These are phyloP conservation scores for Parasteatoda lunata DNA, from an alignment of 2,888 invertebrate genomes.

Conservation along the genomic window DNA sequence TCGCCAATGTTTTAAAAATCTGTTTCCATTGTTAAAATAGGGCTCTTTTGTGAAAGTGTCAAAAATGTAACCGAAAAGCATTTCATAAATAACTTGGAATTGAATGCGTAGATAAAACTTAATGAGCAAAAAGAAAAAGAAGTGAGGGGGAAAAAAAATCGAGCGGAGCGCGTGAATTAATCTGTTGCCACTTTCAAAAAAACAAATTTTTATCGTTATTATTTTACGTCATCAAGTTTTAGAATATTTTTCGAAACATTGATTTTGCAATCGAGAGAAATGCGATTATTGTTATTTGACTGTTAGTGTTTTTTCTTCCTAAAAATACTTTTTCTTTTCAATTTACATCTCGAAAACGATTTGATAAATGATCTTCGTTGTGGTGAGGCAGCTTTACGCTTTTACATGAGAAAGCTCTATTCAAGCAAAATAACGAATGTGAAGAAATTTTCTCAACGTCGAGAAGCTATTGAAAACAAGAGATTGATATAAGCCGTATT, in stretches of 20 bases:
- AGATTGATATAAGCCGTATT: slow-evolving; percentile 67
- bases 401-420: slow-evolving; percentile 47
- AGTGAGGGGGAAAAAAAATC: not conserved
- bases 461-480: slow-evolving; percentile 64
- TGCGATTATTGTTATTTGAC: slow-evolving; percentile 59
- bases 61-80: slow-evolving; percentile 45
- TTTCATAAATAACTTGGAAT: slow-evolving; percentile 66
- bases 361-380: slow-evolving; percentile 66
- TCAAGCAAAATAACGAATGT: slow-evolving; percentile 67
- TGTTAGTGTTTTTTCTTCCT: slow-evolving; percentile 17
- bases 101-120: slow-evolving; percentile 61
- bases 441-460: slow-evolving; percentile 40
- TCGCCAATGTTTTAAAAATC: slow-evolving; percentile 65
- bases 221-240: slow-evolving; percentile 67
- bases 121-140: slow-evolving; percentile 20
- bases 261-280: slow-evolving; percentile 68
- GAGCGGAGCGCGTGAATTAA: slow-evolving; percentile 45
- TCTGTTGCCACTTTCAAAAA: slow-evolving; percentile 67
- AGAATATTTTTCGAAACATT: slow-evolving; percentile 68
- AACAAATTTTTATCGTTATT: slow-evolving; percentile 61
- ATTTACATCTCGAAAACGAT: slow-evolving; percentile 24
- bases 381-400: slow-evolving; percentile 13
- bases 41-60: slow-evolving; percentile 51
- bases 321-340: slow-evolving; percentile 9
- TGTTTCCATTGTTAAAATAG: slow-evolving; percentile 42